These are phyloP conservation scores for Ficedula albicollis DNA, from an alignment of 2,797 vertebrate genomes.

Conservation along the genomic window DNA sequence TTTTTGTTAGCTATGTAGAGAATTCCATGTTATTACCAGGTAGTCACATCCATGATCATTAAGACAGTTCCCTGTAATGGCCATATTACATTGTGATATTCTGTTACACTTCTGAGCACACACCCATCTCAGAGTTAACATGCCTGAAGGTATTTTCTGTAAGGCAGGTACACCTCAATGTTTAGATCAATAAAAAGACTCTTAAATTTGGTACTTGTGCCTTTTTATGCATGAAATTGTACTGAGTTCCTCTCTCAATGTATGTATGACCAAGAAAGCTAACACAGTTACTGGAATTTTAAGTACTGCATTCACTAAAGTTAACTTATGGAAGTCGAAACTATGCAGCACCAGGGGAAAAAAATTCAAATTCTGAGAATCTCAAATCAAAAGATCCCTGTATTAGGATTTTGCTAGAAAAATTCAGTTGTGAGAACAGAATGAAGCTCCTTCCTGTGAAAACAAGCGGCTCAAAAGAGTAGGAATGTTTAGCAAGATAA, in stretches of 20 bases:
- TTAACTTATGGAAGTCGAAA: neutral
- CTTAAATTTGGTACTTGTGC: conserved; percentile 15
- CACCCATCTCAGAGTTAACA: neutral
- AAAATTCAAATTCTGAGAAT: neutral
- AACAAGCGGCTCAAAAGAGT: neutral
- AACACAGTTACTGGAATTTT: neutral
- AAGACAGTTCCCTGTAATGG: neutral
- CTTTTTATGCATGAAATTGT: conserved; percentile 49
- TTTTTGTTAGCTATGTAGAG: neutral
- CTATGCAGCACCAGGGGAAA: neutral
- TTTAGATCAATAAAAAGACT: conserved; percentile 41
- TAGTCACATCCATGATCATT: neutral
- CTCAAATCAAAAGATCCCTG: neutral
- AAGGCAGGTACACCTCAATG: neutral
- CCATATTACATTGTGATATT: neutral
- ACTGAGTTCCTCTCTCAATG: neutral
- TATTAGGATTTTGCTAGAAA: conserved; percentile 10
- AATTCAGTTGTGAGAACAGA: neutral
- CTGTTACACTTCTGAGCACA: neutral
- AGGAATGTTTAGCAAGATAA: neutral
- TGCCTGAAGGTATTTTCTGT: neutral
- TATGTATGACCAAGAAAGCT: neutral
- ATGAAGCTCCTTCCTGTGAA: neutral
- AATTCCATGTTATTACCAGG: neutral
- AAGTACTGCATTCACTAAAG: neutral